phyloP scores from a whole-genome alignment of 2,888 invertebrate genomes.

The Melolontha melolontha region DNA sequence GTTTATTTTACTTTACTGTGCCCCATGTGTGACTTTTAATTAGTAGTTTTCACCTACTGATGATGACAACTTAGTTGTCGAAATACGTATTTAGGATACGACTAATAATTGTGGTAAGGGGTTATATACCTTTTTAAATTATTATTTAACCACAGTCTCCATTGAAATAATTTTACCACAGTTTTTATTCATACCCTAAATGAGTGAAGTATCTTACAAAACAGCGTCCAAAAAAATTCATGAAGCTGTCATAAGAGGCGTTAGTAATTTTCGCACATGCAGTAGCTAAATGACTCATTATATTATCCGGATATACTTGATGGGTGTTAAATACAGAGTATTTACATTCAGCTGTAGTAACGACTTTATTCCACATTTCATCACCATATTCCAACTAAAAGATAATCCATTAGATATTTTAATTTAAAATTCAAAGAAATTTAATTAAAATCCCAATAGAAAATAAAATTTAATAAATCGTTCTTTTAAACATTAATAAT shows the following conservation, averaged over 20 bases:
- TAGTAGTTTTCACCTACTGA: no score
- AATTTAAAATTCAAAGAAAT: background rate
- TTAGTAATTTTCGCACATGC: slow-evolving; percentile 75
- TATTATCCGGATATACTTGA: slow-evolving; percentile 84
- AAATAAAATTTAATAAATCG: no score
- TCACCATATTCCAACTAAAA: slow-evolving; percentile 79
- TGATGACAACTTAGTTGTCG: no score
- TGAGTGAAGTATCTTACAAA: slow-evolving; percentile 91
- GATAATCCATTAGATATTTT: background rate
- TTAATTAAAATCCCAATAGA: no score
- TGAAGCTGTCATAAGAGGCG: slow-evolving; percentile 79
- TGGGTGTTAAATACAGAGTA: slow-evolving; percentile 84
- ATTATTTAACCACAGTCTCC: no score
- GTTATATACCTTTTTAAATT: no score
- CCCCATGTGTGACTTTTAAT: no score
- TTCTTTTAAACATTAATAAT: no score
- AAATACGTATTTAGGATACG: no score
- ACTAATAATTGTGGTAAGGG: no score
- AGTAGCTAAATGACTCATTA: slow-evolving; percentile 83
- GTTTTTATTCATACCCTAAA: slow-evolving; percentile 73
- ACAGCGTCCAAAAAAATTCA: slow-evolving; percentile 90
- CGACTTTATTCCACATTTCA: slow-evolving; percentile 79
- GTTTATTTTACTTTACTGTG: no score
- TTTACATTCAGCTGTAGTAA: slow-evolving; percentile 78
- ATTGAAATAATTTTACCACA: no score